These are phyloP conservation scores for Craterocephalus amniculus DNA, from an alignment of 2,797 vertebrate genomes.

Conservation along the genomic window DNA sequence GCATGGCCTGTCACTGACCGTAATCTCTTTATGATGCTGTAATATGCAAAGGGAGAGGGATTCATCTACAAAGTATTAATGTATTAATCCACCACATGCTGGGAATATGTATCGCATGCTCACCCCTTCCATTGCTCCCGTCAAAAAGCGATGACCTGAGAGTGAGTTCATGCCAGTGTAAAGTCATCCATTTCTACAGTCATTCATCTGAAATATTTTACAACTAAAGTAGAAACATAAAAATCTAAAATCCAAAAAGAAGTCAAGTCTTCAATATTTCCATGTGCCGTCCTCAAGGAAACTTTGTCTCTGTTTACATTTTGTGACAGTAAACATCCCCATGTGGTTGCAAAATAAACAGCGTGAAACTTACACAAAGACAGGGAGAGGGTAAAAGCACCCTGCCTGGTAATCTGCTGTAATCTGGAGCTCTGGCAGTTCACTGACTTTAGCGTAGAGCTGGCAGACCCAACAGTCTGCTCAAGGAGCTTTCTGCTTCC, in stretches of 20 bases:
- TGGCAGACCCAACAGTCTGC: conserved; percentile 53
- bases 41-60: conserved; percentile 51
- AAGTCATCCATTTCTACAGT: background rate
- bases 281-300: conserved; percentile 6
- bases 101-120: conserved; percentile 65
- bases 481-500: conserved; percentile 60
- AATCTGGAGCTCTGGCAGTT: conserved; percentile 75
- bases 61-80: conserved; percentile 68
- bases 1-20: conserved; percentile 65
- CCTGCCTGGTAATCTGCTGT: conserved; percentile 76
- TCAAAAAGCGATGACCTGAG: conserved; percentile 47
- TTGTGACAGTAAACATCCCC: conserved; percentile 31
- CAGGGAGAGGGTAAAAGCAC: conserved; percentile 54
- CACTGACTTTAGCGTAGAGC: conserved; percentile 65
- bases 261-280: background rate
- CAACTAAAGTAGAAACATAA: background rate
- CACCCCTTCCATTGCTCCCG: conserved; percentile 47
- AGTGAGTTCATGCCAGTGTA: background rate
- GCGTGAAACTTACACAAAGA: conserved; percentile 27
- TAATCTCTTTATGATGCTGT: conserved; percentile 79
- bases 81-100: conserved; percentile 77
- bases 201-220: background rate
- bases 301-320: conserved; percentile 14
- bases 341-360: conserved; percentile 44
- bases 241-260: background rate